Percentiles rank a stretch among this genome's conserved stretches.
These are phyloP conservation scores for Cheilosia grossa DNA, from an alignment of 2,888 invertebrate species.

Conservation along the genomic window DNA sequence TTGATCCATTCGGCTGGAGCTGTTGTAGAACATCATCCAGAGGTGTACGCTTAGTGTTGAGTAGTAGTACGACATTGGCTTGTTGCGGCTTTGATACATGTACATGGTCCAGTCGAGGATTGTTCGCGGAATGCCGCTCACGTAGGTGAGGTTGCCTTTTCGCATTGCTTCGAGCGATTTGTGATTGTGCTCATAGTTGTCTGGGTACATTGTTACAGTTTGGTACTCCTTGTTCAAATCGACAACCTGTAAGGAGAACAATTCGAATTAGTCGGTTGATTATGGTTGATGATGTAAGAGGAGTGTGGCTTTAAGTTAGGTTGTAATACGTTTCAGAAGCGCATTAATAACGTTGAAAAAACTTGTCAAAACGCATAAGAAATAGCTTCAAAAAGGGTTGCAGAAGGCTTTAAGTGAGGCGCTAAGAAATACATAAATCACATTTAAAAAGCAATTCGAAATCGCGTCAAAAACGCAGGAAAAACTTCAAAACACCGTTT, in stretches of 20 bases:
- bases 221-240: conserved; percentile 79
- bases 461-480: no score
- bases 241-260: conserved; percentile 55
- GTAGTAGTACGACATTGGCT: conserved; percentile 81
- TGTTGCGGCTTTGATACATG: conserved; percentile 80
- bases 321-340: no score
- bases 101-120: conserved; percentile 81
- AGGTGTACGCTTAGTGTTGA: conserved; percentile 80
- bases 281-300: no score
- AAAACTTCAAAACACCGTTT: no score
- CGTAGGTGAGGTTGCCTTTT: conserved; percentile 78
- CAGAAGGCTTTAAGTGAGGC: no score
- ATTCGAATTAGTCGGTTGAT: background rate
- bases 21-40: conserved; percentile 81
- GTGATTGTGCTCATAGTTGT: conserved; percentile 81
- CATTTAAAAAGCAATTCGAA: no score
- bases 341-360: no score
- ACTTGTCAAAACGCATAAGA: no score
- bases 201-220: conserved; percentile 78
- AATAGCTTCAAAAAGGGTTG: no score
- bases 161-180: conserved; percentile 78
- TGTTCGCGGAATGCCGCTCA: conserved; percentile 78
- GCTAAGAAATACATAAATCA: no score
- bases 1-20: conserved; percentile 78
- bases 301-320: no score